Evolutionary conservation across 2,113 vertebrate species (phyloP).

Genomic region (Boulengeromyrus knoepffleri): DNA sequence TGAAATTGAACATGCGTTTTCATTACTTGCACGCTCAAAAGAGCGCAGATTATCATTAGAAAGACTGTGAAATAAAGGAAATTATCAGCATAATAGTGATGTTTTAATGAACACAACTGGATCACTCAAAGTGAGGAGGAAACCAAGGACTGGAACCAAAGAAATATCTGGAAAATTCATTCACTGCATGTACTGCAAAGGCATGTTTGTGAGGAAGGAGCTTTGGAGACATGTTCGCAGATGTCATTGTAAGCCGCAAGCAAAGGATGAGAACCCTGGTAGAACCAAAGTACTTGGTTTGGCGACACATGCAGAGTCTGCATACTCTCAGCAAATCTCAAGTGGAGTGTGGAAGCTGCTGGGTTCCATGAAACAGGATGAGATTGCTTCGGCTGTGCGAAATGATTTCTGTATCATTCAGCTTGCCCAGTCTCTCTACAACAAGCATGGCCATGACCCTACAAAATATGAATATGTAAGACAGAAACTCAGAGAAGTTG

Average conservation of each 20-base stretch:
- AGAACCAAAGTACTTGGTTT: constrained; percentile 7
- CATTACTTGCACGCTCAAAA: too few species aligned
- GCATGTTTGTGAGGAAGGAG: background rate
- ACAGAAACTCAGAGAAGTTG: constrained; percentile 14
- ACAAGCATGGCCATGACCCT: constrained; percentile 6
- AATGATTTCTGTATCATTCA: constrained; percentile 1
- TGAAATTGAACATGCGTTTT: too few species aligned
- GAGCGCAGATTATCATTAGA: background rate
- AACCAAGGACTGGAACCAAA: constrained; percentile 1
- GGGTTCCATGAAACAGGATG: constrained; percentile 11
- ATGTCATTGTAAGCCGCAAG: background rate
- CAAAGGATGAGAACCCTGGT: background rate
- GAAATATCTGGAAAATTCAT: background rate
- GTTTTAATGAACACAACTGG: constrained; percentile 12
- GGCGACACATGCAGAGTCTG: background rate
- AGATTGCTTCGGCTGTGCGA: background rate
- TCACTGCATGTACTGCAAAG: constrained; percentile 14
- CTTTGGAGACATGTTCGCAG: constrained; percentile 14
- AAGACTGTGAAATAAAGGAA: constrained; percentile 18
- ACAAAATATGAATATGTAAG: constrained; percentile 6
- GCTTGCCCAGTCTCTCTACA: constrained; percentile 8
- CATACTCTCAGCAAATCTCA: constrained; percentile 8
- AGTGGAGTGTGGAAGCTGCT: background rate
- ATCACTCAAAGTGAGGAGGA: background rate
- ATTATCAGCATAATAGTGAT: constrained; percentile 1